Base-by-base conservation (phyloP, 1,140 invertebrate genomes). In the Heterodera carotae region DNA sequence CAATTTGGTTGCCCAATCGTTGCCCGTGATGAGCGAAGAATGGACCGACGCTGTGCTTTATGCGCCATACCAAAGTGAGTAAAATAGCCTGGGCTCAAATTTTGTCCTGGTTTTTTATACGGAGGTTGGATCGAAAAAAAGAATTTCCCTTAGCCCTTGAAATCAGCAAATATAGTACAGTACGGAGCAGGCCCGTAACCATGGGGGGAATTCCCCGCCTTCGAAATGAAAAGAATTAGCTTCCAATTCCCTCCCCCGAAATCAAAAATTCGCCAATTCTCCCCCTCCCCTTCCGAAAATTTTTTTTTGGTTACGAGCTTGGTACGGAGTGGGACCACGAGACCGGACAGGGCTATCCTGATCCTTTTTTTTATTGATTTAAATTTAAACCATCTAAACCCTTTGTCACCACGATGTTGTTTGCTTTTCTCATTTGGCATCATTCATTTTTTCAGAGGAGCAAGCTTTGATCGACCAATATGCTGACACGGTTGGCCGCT, bases 391-490 rank as follows among this genome's bases (percentile, higher is more conserved):
- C 0, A 43, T 43, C 39, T 0, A 8, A 43, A 6, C 39, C 6
- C 12, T 43, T 12, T 12, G 6, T 12, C 39, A 43, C 39, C 39
- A 6, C 39, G 15, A 22, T 22, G 48, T 53, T 22, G 22, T 5
- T 18, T 12, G 39, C 0, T 43, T 43, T 43, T 53, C 4, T 53
- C 48, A 34, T 31, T 71, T 81, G 12, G 43, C 27, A 75, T 75
- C 78, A 69, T 80, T 80, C 18, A 18, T n/a, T 15, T 71, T 73
- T 81, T 29, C 76, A 87, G 86, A 85, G 60, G 82, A 85, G 27
- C 85, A 86, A 76, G 81, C 85, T 15, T 73, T 88, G 29, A 70
- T 86, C 43, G 83, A 86, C 76, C 84, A 86, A 53, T 84, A 83
- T 69, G 86, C 85, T 18, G 84, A 87, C 36, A 74, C 56, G 71